Conservation (phyloP, 2,797 vertebrate species). For the Staurois parvus region DNA sequence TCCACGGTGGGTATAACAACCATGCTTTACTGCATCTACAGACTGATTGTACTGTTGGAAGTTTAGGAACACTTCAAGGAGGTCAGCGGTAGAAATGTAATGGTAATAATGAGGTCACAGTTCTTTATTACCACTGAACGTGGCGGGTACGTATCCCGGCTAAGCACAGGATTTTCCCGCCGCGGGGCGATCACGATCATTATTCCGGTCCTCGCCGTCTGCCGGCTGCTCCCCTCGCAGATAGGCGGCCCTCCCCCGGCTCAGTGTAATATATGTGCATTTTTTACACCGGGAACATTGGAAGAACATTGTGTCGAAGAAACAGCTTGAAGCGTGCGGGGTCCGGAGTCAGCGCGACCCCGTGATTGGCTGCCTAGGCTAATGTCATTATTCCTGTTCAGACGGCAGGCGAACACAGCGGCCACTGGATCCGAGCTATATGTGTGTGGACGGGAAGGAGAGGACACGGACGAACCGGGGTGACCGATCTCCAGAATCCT, state of each 20-base stretch:
- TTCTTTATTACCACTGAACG: too few relatives aligned
- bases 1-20: too few relatives aligned
- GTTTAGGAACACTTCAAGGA: too few relatives aligned
- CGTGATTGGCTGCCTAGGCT: conserved; percentile 27
- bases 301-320: conserved; percentile 57
- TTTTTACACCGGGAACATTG: conserved; percentile 52
- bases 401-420: background rate
- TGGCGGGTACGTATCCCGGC: background rate
- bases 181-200: conserved; percentile 16
- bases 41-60: too few relatives aligned
- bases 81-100: too few relatives aligned
- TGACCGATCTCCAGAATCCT: background rate
- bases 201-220: conserved; percentile 14
- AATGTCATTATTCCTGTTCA: conserved; percentile 38
- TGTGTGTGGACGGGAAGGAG: background rate
- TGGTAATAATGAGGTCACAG: too few relatives aligned
- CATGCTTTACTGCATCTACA: too few relatives aligned
- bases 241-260: background rate
- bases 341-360: conserved; percentile 14
- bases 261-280: conserved; percentile 53
- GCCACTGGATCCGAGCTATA: background rate
- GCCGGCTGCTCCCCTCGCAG: conserved; percentile 1
- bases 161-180: background rate
- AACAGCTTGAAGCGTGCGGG: conserved; percentile 44
- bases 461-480: background rate